Evolutionary conservation across 2,888 invertebrate genomes (phyloP), one percentile per base, ranked within the genome.

Genomic region (Thecocarcelia acutangulata): DNA sequence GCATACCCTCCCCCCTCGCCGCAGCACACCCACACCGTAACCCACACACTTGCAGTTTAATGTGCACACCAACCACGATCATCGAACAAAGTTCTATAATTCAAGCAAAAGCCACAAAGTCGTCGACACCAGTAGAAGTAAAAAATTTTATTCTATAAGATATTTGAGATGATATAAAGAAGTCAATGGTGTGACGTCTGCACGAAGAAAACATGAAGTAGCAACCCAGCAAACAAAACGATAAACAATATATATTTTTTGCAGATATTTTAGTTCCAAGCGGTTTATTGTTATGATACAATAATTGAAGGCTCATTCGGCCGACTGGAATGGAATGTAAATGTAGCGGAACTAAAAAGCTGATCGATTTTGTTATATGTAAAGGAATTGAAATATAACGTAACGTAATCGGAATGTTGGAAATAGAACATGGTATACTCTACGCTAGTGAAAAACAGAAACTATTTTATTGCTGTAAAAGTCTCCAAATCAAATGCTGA

Each of bases 91-190:
- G 50, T 78, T 74, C 42, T 66, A 82, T 79, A 82, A 82, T 64
- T 70, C 59, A 75, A 52, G 73, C 66, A 66, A 82, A 79, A 82
- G 74, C 79, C 74, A 79, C 74, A 79, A 70, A 82, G 79, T 70
- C 79, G 69, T 82, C 74, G 79, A 82, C 79, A 61, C 59, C 69
- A 70, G 54, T 42, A 40, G 6, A 54, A 56, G 37, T 70, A 12
- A 28, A 50, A 28, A 13, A 42, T 72, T 15, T 75, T 33, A 33
- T 9, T 33, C 33, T 8, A 28, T 37, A 82, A 78, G 52, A 76
- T 70, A 80, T 61, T n/a, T 54, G 54, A 76, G 76, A 72, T 64
- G 76, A 75, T 50, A 70, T 44, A 59, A 59, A 64, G 50, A 64
- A 74, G 78, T 58, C 64, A 73, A 69, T 73, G 63, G 63, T 81